These are phyloP conservation scores for Diplodus sargus DNA, from an alignment of 2,797 vertebrate species.

Conservation along the genomic window DNA sequence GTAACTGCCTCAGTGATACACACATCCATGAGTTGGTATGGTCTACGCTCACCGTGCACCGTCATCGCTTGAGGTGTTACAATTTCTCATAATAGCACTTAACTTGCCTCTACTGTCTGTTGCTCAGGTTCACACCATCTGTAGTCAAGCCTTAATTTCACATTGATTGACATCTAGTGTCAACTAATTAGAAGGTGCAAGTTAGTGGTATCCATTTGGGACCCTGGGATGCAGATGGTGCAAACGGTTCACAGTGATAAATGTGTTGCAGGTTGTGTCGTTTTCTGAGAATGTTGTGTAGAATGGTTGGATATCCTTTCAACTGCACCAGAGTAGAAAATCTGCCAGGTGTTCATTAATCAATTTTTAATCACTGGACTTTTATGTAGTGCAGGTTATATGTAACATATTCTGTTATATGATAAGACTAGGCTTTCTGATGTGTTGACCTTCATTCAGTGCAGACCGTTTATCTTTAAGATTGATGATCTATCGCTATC, in stretches of 20 bases:
- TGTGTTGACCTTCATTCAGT: conserved; percentile 35
- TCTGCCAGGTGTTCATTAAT: conserved; percentile 23
- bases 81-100: conserved; percentile 30
- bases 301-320: conserved; percentile 16
- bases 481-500: conserved; percentile 1
- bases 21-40: conserved; percentile 18
- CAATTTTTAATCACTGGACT: conserved; percentile 40
- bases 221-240: conserved; percentile 40
- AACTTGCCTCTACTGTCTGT: conserved; percentile 16
- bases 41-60: neutral
- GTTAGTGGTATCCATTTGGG: conserved; percentile 27
- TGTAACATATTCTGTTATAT: conserved; percentile 10
- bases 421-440: conserved; percentile 13
- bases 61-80: conserved; percentile 18
- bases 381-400: neutral
- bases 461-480: conserved; percentile 32
- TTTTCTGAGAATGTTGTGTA: conserved; percentile 22
- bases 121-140: conserved; percentile 42
- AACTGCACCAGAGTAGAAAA: conserved; percentile 10
- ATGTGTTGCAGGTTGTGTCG: conserved; percentile 16
- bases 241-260: conserved; percentile 41
- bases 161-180: conserved; percentile 50
- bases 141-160: conserved; percentile 35
- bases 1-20: conserved; percentile 29
- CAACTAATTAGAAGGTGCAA: conserved; percentile 53